Percentiles rank a stretch among this genome's conserved stretches.
Conservation (phyloP, 2,888 invertebrate species). For the Adineta ricciae region DNA sequence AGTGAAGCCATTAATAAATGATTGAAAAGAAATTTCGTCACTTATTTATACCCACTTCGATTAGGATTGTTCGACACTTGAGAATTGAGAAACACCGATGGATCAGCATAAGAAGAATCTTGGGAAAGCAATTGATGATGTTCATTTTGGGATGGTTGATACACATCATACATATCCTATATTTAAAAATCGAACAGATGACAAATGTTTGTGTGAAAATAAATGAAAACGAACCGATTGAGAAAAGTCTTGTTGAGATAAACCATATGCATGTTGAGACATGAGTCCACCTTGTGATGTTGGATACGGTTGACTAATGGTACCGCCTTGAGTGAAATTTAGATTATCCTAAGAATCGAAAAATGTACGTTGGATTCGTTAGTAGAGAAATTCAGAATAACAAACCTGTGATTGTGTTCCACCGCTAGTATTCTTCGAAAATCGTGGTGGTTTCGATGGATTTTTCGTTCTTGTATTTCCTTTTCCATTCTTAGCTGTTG, state of each 20-base stretch:
- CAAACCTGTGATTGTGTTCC: not conserved
- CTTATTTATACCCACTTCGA: not conserved
- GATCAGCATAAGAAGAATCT: conserved; percentile 31
- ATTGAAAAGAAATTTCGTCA: not conserved
- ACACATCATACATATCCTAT: conserved; percentile 29
- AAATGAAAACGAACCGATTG: conserved; percentile 3
- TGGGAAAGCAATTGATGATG: conserved; percentile 27
- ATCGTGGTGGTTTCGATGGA: not conserved
- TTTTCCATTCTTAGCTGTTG: not conserved
- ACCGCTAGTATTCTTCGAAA: not conserved
- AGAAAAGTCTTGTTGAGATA: conserved; percentile 31
- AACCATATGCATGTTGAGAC: conserved; percentile 18
- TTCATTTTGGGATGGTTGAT: conserved; percentile 27
- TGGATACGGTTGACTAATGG: not conserved
- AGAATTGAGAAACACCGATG: not conserved
- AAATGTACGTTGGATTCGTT: too few species aligned
- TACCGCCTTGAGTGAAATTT: not conserved
- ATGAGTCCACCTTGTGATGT: conserved; percentile 20
- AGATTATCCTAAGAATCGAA: not conserved
- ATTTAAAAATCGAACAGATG: not conserved
- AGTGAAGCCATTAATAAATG: not conserved
- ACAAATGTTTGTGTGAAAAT: not conserved
- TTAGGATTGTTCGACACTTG: not conserved
- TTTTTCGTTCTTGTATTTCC: not conserved
- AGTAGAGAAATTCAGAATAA: not conserved